phyloP scores from a whole-genome alignment of 2,888 invertebrate species.

The Linnaemya tessellans region DNA sequence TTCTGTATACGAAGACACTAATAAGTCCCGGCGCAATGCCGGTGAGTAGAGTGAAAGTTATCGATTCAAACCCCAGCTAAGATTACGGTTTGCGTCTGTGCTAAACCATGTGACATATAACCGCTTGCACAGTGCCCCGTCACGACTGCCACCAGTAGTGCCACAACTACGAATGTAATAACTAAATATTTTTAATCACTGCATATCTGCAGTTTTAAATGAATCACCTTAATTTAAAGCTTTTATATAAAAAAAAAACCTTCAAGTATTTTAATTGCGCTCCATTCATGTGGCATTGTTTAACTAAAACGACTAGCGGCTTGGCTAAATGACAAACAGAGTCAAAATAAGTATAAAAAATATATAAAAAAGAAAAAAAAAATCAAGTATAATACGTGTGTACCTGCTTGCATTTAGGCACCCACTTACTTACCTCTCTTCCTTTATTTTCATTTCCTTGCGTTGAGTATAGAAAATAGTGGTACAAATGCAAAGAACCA shows the following conservation, averaged over 20 bases:
- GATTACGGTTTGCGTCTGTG: too few species aligned
- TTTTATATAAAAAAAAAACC: constrained; percentile 4
- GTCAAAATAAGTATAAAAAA: constrained; percentile 19
- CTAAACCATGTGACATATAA: too few species aligned
- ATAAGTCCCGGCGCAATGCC: not conserved
- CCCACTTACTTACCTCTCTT: constrained; percentile 45
- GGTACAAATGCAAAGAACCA: constrained; percentile 3
- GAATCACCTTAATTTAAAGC: constrained; percentile 33
- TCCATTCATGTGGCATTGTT: constrained; percentile 36
- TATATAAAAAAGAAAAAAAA: constrained; percentile 10
- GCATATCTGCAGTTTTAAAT: not conserved
- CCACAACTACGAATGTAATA: too few species aligned
- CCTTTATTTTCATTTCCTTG: constrained; percentile 17
- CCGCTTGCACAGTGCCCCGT: too few species aligned
- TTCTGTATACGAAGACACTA: not conserved
- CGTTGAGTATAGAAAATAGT: not conserved
- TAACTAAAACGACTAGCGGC: constrained; percentile 24
- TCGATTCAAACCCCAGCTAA: too few species aligned
- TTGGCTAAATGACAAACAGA: constrained; percentile 22
- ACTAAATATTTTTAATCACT: not conserved
- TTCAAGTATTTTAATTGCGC: constrained; percentile 37
- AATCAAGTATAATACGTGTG: constrained; percentile 9
- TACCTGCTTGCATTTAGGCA: not conserved
- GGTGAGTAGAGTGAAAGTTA: too few species aligned
- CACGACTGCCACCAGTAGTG: too few species aligned